Evolutionary conservation across 2,888 invertebrate species (phyloP), one percentile per base, ranked within the genome.

Genomic region (Cabera pusaria): DNA sequence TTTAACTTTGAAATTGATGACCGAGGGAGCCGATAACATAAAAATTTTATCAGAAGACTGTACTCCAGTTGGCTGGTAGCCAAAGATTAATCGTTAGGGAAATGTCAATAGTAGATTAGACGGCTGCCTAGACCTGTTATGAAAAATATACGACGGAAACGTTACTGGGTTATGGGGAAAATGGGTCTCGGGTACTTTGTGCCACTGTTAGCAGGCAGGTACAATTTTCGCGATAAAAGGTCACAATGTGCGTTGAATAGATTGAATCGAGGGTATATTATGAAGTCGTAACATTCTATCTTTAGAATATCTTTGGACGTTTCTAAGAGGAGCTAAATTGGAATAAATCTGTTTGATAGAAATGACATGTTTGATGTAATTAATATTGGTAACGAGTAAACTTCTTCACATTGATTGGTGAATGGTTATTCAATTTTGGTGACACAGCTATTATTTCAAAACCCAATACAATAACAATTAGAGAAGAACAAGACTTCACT

Each of bases 101-200:
- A 79, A 78, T 75, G 80, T 75, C 83, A 75, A 77, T 76, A 68
- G 63, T 55, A 63, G 63, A 66, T 69, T 70, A 59, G 63, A 60
- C 52, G 49, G 48, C 6, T n/a, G 12, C 26, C 25, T 35, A 36
- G 34, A 38, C 18, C 32, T 25, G 25, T 12, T 38, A 19, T 36
- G 16, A 37, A 37, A 37, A 31, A 19, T 25, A 28, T n/a, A 17
- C 18, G 14, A 14, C 19, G 23, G 12, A 37, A 37, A 37, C 29
- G 37, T 24, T 24, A 29, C 7, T 14, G 10, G 18, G 23, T 22
- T 24, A 33, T 10, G 16, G 40, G 40, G 36, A 33, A 35, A 44
- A 47, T 35, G n/a, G 38, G 26, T 28, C 8, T 36, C 38, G 28
- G 33, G 42, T 36, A 5, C 16, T 5, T 29, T 24, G 16, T 14